A percentile compares a stretch with the other conserved stretches of the same genome.
Conservation (phyloP, 2,797 vertebrate species). For the Myiotriccus ornatus region DNA sequence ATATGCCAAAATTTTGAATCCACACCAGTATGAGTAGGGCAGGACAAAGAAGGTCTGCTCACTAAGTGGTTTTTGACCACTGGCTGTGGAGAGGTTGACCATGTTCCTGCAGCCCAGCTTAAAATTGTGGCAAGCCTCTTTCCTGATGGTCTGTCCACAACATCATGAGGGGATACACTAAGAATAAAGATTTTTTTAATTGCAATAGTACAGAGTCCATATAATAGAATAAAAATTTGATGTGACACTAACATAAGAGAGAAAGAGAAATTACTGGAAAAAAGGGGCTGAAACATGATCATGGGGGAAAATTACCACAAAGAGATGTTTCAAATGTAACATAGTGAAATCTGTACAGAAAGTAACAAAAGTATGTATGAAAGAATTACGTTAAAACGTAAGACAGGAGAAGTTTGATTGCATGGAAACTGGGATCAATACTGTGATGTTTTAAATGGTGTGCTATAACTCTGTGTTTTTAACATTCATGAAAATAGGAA, state of each 20-base stretch:
- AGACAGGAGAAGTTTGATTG: neutral
- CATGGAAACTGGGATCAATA: neutral
- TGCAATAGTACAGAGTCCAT: neutral
- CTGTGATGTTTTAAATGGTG: neutral
- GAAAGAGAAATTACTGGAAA: neutral
- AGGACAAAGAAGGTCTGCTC: neutral
- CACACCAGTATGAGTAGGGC: neutral
- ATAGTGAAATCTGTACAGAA: neutral
- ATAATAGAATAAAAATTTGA: neutral
- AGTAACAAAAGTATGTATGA: neutral
- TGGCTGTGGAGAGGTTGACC: neutral
- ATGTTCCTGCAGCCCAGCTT: accelerated
- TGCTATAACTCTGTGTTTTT: neutral
- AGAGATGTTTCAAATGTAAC: neutral
- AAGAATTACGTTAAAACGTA: neutral
- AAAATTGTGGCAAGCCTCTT: neutral
- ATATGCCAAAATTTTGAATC: neutral
- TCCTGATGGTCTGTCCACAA: neutral
- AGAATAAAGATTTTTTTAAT: neutral
- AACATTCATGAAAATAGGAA: neutral
- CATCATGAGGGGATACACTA: neutral
- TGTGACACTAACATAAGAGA: neutral
- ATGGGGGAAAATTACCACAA: neutral
- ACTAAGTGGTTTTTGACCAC: neutral
- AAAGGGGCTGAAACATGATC: neutral